phyloP scores from a whole-genome alignment of 2,888 invertebrate genomes.

The Lamellibrachia satsuma region DNA sequence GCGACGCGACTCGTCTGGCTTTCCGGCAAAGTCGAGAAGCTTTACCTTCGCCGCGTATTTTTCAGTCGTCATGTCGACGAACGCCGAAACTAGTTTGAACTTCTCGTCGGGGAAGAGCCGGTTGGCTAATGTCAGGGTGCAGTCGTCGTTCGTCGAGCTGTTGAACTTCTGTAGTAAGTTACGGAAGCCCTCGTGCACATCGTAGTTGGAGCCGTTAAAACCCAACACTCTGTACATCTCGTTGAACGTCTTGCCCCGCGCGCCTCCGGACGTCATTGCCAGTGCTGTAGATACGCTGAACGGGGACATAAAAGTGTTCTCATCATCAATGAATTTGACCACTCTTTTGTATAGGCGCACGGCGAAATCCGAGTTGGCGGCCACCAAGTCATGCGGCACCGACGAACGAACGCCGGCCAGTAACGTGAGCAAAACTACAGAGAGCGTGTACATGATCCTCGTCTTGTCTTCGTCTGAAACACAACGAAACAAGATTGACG shows the following conservation, averaged over 20 bases:
- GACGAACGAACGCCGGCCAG: not conserved
- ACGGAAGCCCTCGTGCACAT: not conserved
- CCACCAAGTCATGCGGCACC: not conserved
- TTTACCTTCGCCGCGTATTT: not conserved
- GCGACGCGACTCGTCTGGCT: conserved; percentile 60
- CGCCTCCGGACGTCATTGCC: not conserved
- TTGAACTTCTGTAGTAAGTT: not conserved
- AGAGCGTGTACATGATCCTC: not conserved
- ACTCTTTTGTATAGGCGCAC: not conserved
- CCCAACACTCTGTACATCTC: not conserved
- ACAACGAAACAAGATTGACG: not conserved
- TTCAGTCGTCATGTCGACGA: not conserved
- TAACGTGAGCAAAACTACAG: not conserved
- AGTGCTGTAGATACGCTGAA: not conserved
- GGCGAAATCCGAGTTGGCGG: not conserved
- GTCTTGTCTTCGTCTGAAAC: not conserved
- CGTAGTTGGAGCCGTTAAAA: not conserved
- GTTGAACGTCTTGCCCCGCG: not conserved
- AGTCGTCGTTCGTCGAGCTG: not conserved
- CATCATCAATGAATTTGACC: not conserved
- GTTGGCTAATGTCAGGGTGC: not conserved
- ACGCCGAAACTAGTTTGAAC: not conserved
- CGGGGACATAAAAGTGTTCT: not conserved
- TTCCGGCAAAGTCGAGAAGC: conserved; percentile 42
- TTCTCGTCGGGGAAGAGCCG: not conserved